Evolutionary conservation across 92 coral and sea anemone genomes (phyloP), one percentile per base, ranked within the genome.

Genomic region (Desmophyllum pertusum): DNA sequence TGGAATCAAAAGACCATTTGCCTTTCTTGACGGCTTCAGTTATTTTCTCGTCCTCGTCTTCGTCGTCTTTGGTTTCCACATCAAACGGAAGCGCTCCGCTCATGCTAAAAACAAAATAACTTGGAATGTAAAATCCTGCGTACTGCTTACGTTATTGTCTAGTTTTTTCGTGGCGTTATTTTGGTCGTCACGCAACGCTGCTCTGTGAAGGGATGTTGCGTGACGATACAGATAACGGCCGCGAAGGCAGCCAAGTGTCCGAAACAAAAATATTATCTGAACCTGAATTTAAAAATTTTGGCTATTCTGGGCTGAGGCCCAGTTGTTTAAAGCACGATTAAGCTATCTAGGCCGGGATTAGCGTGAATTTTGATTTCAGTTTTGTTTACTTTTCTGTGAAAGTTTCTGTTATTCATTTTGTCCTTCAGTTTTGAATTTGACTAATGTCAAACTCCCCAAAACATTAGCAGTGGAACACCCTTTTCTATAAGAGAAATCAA

Each of bases 61-160:
- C 86, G 46, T 57, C 79, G 11, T 82, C 86, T 11, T 5, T 57
- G 23, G 42, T 39, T 27, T 73, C 83, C 66, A 90, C 97, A 25
- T 82, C 46, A 76, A 93, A 93, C 21, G 97, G 97, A 73, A 93
- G 75, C 27, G 55, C 27, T 62, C 91, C 97, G 55, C 97, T 84
- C 83, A 93, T 17, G 75, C 97, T 93, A 71, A 66, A 62, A 48
- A 37, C 1, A 3, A 14, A 75, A 48, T 29, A 39, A 45, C 61
- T 62, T 68, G 41, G 27, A 17, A 15, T 40, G 40, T 9, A 18
- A 48, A 48, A 21, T 48, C 53, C 21, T 48, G 53, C 53, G 9
- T 14, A 48, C 13, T 48, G 21, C n/a, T n/a, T n/a, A n/a, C n/a
- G n/a, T n/a, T n/a, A n/a, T n/a, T n/a, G n/a, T n/a, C n/a, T n/a